These are phyloP conservation scores for rat (Rattus norvegicus) DNA, from an alignment of 2,113 vertebrate genomes.

Conservation along the genomic window GRCr8 NC_086022.1:60540001-60540500, in stretches of 20 bases:
- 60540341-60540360: background rate
- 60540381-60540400: background rate
- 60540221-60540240: background rate
- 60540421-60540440: background rate
- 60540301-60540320: background rate
- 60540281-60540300: background rate
- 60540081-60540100: background rate
- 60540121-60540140: background rate
- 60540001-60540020: background rate
- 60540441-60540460: background rate
- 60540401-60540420: background rate
- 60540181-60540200: constrained; percentile 17
- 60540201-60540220: background rate
- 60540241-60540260: background rate
- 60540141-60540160: background rate
- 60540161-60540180: background rate
- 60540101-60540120: background rate
- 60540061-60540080: background rate
- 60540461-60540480: background rate
- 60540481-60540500: background rate
- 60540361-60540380: no score
- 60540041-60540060: background rate
- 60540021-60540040: background rate
- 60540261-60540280: constrained; percentile 13
- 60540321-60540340: background rate